Base-by-base conservation (phyloP, 2,888 invertebrate species). In the Ophion ventricosus region DNA sequence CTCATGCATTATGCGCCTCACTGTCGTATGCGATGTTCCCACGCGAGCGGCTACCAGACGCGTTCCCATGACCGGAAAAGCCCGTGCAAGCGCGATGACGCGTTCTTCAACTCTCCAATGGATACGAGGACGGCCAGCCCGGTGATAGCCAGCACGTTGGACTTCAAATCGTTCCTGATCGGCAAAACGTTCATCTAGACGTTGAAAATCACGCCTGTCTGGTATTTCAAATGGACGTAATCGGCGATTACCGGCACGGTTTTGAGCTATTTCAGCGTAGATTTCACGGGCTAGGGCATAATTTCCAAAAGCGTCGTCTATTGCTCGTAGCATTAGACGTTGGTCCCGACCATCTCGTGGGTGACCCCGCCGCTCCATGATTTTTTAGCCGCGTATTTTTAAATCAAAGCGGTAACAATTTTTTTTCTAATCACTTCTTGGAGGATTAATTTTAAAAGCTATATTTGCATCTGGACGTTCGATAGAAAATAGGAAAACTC, bases 151-250 rank as follows among this genome's bases (percentile, higher is more conserved):
- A 70, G 75, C 84, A 69, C 69, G 49, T 56, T 64, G 82, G 35
- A 75, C 23, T 67, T 56, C 67, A 74, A 84, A 70, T 43, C 79
- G 70, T 77, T 79, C 75, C 79, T 84, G 79, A 78, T 82, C 72
- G 59, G 40, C 59, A 67, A 76, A 84, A 35, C 81, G 77, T 29
- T 84, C 76, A 64, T 80, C 73, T 26, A 81, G 77, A 59, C 84
- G 69, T 84, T 84, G 81, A 64, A 81, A 84, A 20, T 84, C 81
- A 61, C 77, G 81, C 29, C 78, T 61, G 69, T 81, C 72, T 77
- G 77, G 80, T 72, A 76, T 26, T 29, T n/a, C 26, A 56, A 63
- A 35, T 1, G 35, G 76, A n/a, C 10, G 76, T 40, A 66, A 40
- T n/a, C n/a, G 59, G 29, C 29, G 20, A 26, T 17, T 26, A 35